Percentiles rank a stretch among this genome's conserved stretches.
Conservation (phyloP, 1,140 invertebrate species). For the Microplitis demolitor region DNA sequence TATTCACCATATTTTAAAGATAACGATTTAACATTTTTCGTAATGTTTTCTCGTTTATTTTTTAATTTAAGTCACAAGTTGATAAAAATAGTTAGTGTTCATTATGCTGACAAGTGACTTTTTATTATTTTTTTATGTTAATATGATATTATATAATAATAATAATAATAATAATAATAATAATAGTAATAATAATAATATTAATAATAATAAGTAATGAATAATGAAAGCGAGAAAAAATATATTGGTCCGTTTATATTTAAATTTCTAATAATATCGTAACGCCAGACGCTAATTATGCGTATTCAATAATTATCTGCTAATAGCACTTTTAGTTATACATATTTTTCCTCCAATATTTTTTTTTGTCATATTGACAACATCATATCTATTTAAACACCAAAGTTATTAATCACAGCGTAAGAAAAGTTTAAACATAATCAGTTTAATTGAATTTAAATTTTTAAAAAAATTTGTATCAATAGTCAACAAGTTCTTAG, state of each 20-base stretch:
- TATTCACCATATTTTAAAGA: slow-evolving; percentile 31
- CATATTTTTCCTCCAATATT: neutral
- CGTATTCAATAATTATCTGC: slow-evolving; percentile 5
- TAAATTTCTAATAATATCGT: neutral
- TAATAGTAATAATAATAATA: neutral
- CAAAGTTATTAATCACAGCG: slow-evolving; percentile 19
- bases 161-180: too few species aligned
- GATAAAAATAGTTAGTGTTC: neutral
- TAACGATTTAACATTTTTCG: neutral
- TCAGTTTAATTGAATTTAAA: neutral
- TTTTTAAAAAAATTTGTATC: neutral
- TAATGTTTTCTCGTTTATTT: neutral
- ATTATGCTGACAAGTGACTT: neutral
- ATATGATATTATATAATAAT: too few species aligned
- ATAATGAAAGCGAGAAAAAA: slow-evolving; percentile 18
- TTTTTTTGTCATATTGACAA: neutral
- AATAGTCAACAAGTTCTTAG: slow-evolving; percentile 2
- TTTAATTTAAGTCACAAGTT: neutral
- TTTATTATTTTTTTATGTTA: neutral
- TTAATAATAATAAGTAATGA: neutral
- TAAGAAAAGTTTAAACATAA: neutral
- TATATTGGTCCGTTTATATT: slow-evolving; percentile 35
- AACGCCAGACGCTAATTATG: neutral
- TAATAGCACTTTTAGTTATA: slow-evolving; percentile 40
- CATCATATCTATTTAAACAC: slow-evolving; percentile 5